Evolutionary conservation across 2,113 vertebrate species (phyloP).

Genomic region (Arothron firmamentum): DNA sequence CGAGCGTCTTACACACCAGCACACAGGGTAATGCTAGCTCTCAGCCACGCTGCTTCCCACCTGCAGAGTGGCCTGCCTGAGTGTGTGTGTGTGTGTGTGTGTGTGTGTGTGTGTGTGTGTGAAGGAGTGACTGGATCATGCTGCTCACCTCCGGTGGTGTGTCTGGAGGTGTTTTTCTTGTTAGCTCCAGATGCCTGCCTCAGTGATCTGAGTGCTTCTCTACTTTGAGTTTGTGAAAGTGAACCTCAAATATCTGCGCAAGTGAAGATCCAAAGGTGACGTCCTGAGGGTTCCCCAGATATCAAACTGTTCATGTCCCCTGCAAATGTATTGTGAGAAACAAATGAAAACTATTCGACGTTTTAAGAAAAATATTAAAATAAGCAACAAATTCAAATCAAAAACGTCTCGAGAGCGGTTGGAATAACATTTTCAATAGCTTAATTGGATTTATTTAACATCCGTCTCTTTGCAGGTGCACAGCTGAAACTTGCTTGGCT

Average conservation of each 20-base stretch:
- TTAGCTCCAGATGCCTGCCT: constrained; percentile 54
- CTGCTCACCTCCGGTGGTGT: constrained; percentile 61
- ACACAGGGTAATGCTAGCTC: constrained; percentile 36
- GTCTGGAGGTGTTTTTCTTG: constrained; percentile 61
- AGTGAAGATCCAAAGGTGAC: too few relatives aligned
- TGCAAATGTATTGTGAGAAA: too few relatives aligned
- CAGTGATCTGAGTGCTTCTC: constrained; percentile 53
- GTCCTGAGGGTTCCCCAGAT: too few relatives aligned
- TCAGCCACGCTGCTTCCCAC: constrained; percentile 37
- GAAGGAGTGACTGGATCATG: constrained; percentile 47
- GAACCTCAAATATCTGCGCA: neutral
- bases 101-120: constrained; percentile 24
- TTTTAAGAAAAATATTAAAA: constrained; percentile 9
- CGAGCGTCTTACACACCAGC: constrained; percentile 18
- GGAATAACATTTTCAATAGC: neutral
- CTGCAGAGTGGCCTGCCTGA: constrained; percentile 39
- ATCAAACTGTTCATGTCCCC: too few relatives aligned
- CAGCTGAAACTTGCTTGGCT: neutral
- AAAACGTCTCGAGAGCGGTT: neutral
- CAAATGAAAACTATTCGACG: neutral
- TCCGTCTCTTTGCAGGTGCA: neutral
- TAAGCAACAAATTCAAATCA: neutral
- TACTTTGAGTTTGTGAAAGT: constrained; percentile 39
- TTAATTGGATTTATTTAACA: neutral
- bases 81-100: constrained; percentile 21